Percentiles rank a stretch among this genome's conserved stretches.
phyloP scores from a whole-genome alignment of 2,888 invertebrate genomes.

The Athalia cordata region DNA sequence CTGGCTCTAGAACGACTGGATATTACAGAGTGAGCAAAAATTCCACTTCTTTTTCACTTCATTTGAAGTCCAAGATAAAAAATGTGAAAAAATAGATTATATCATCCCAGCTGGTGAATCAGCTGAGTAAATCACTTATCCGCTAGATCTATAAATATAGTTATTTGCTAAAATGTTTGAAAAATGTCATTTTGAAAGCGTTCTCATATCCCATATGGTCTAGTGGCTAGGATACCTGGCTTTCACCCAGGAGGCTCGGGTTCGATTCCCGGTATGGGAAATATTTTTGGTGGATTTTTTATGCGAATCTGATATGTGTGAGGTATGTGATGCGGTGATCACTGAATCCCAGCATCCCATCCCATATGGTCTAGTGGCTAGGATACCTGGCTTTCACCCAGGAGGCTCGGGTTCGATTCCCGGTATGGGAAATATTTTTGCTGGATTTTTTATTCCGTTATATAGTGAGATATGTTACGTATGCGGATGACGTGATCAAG shows the following conservation, averaged over 20 bases:
- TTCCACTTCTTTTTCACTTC: slow-evolving; percentile 49
- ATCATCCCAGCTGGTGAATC: neutral
- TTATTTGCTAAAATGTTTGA: neutral
- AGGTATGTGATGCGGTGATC: too few species aligned
- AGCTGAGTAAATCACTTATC: neutral
- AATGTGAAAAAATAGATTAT: neutral
- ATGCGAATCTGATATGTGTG: too few species aligned
- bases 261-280: slow-evolving; percentile 80
- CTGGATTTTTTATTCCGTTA: too few species aligned
- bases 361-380: slow-evolving; percentile 24
- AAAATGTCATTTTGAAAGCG: neutral
- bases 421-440: slow-evolving; percentile 76
- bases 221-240: slow-evolving; percentile 74
- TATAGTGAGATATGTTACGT: too few species aligned
- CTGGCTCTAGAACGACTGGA: slow-evolving; percentile 88
- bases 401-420: slow-evolving; percentile 80
- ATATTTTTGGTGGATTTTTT: slow-evolving; percentile 58
- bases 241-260: slow-evolving; percentile 79
- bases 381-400: slow-evolving; percentile 79
- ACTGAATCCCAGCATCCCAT: too few species aligned
- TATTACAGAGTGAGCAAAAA: slow-evolving; percentile 93
- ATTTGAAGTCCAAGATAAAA: neutral
- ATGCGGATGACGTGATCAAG: neutral
- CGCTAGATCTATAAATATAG: neutral
- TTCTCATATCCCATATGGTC: neutral